Base-by-base conservation (phyloP, 2,888 invertebrate species). In the Ophonus ardosiacus region DNA sequence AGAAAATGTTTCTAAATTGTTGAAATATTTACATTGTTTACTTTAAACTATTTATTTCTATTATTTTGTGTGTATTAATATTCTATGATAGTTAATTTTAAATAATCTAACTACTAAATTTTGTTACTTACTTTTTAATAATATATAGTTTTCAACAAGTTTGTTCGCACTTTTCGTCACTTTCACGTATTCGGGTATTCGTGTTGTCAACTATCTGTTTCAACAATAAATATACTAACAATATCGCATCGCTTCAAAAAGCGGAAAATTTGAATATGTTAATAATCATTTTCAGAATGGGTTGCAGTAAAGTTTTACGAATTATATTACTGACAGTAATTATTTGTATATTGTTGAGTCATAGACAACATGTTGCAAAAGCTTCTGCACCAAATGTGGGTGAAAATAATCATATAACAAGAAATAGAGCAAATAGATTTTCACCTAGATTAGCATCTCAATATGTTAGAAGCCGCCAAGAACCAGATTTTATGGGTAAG, bases 401-500 rank as follows among this genome's bases (percentile, higher is more conserved):
- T 18, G 86, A 86, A 78, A 71, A 86, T 68, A 87, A 87, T 82
- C 86, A 82, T 74, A 79, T 88, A 85, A 86, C 86, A 21, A 88
- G 88, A 82, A 76, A 74, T 59, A 87, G 88, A 78, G 87, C 88
- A 24, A 85, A 86, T 8, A 87, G 88, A 79, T 86, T 89, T 74
- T 81, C 87, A 51, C 86, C 87, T 21, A 84, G 88, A 79, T 8
- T 86, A 38, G 63, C 61, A 40, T 80, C 88, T 5, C 86, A 86
- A 76, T 90, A 89, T 81, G 86, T 87, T 6, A 88, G 88, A 87
- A 84, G 88, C 43, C 89, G 88, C 86, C 83, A 87, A 7, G 89
- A 89, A 86, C 87, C 87, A 18, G 90, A 90, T 80, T 89, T 90
- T 85, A 87, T 89, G 40, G 88, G 90, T 90, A 88, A 87, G 87